Base-by-base conservation (phyloP, 1,140 invertebrate genomes). In the Tetramorium parvispinum region DNA sequence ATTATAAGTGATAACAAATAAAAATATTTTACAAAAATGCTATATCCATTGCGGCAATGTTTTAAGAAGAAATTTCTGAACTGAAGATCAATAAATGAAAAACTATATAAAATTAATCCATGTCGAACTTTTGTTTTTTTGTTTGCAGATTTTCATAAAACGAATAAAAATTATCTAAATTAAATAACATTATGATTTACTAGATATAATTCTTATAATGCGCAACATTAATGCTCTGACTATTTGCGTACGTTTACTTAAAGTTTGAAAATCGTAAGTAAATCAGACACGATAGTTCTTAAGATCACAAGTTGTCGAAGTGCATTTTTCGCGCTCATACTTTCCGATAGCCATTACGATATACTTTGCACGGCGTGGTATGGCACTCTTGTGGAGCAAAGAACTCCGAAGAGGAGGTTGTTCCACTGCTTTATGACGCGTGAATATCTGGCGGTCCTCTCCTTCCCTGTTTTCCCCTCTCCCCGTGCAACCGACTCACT, bases 401-500 rank as follows among this genome's bases (percentile, higher is more conserved):
- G 61, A 83, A 66, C 57, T 81, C 61, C 85, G 75, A 53, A 65
- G 75, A 59, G 65, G 71, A 92, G 88, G 77, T 87, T 89, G 86
- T 89, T 91, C 87, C 85, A 75, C 68, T 88, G 92, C 92, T 93
- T 92, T 93, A 93, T 92, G 93, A 91, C 89, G 91, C 93, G 92
- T 93, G 92, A 93, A 92, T 92, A 92, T 93, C 88, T 93, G 78
- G 59, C 73, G 55, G 61, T 73, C 73, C 78, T 77, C 83, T 46
- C 24, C 11, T 32, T n/a, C 7, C 27, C 71, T 18, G 18, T 18
- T 43, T 77, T 21, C 59, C 46, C 32, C 55, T 83, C 32, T 57
- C 51, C 10, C 55, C 32, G 57, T 51, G 43, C 59, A 53, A 70
- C 66, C 32, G 51, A n/a, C 59, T 85, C 77, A 73, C 55, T 76